Percentiles rank a stretch among this genome's conserved stretches.
Conservation (phyloP, 2,888 invertebrate species). For the Habrosyne pyritoides region DNA sequence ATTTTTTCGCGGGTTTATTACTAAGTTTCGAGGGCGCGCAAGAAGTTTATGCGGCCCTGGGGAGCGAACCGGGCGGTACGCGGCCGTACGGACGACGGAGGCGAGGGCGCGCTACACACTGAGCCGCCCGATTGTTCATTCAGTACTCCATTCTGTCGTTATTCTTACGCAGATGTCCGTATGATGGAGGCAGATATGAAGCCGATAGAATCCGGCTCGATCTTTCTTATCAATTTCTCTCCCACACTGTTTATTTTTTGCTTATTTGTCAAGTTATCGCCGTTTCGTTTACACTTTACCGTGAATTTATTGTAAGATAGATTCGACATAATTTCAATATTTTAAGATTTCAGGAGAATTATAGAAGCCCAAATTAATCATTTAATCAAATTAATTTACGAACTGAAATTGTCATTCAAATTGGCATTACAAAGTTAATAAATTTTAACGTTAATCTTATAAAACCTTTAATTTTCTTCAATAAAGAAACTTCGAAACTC, state of each 20-base stretch:
- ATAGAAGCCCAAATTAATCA: background rate
- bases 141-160: conserved; percentile 69
- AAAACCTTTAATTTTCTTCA: background rate
- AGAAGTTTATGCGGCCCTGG: conserved; percentile 54
- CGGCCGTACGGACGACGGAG: conserved; percentile 56
- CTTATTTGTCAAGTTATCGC: background rate
- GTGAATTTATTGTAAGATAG: background rate
- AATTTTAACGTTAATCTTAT: background rate
- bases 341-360: background rate
- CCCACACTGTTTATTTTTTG: background rate
- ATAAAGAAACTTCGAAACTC: background rate
- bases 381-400: background rate
- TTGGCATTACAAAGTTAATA: background rate
- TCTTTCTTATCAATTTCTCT: background rate
- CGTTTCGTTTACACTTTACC: background rate
- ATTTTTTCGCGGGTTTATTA: conserved; percentile 23
- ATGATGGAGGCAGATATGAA: conserved; percentile 62
- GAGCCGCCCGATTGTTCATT: conserved; percentile 73
- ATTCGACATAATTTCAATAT: background rate
- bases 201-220: conserved; percentile 29
- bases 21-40: conserved; percentile 50
- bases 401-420: no score
- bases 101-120: conserved; percentile 72
- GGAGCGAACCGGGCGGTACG: conserved; percentile 43
- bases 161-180: conserved; percentile 80